These are phyloP conservation scores for Myoxocephalus aenaeus DNA, from an alignment of 2,797 vertebrate species.

Conservation along the genomic window DNA sequence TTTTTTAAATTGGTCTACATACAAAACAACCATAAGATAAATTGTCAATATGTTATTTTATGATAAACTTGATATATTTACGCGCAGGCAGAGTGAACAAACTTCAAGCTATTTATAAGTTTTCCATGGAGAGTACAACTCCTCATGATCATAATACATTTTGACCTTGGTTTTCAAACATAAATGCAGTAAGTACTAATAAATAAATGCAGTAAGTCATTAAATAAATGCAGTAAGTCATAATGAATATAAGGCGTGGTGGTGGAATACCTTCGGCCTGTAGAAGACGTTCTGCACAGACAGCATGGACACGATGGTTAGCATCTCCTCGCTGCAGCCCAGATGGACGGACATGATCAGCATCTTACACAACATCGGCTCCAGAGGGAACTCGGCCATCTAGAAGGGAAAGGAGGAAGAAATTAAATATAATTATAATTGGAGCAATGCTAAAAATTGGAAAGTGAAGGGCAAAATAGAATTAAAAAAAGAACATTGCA, in stretches of 20 bases:
- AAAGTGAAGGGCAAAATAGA: not conserved
- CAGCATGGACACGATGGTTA: constrained; percentile 98
- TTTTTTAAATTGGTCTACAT: not conserved
- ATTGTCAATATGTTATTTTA: not conserved
- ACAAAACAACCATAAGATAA: not conserved
- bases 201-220: no score
- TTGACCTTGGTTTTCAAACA: no score
- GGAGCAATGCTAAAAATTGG: not conserved
- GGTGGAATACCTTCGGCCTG: constrained; percentile 90
- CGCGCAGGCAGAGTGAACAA: not conserved
- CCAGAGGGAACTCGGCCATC: constrained; percentile 99
- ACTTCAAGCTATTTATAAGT: not conserved
- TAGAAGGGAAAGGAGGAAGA: constrained; percentile 55
- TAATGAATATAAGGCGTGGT: not conserved
- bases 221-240: not conserved
- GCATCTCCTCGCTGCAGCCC: constrained; percentile 98
- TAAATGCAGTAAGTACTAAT: no score
- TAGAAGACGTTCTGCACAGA: constrained; percentile 99
- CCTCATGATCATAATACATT: not conserved
- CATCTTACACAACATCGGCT: constrained; percentile 99
- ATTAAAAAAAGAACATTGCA: not conserved
- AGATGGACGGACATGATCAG: constrained; percentile 99
- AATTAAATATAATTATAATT: not conserved
- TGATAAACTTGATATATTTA: not conserved
- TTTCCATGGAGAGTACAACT: not conserved